Evolutionary conservation across 2,888 invertebrate species (phyloP).

Genomic region (Ischnura elegans): DNA sequence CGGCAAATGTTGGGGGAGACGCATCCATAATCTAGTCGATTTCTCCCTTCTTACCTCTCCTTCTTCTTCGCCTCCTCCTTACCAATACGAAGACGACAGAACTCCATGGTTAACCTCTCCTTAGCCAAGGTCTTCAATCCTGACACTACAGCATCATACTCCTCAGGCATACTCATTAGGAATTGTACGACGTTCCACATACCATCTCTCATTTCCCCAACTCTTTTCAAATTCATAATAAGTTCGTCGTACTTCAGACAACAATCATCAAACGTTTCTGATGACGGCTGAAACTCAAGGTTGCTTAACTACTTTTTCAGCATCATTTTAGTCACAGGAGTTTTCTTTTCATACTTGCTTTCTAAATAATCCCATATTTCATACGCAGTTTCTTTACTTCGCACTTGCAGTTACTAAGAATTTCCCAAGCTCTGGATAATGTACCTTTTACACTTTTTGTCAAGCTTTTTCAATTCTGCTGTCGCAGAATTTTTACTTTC

Average conservation of each 20-base stretch:
- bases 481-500: neutral
- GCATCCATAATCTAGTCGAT: neutral
- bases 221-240: neutral
- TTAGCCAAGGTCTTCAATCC: neutral
- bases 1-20: neutral
- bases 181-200: neutral
- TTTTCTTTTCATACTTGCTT: neutral
- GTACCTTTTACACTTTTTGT: neutral
- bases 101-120: neutral
- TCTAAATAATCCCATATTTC: neutral
- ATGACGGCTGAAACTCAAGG: neutral
- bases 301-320: neutral
- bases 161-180: neutral
- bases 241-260: neutral
- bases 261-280: no score
- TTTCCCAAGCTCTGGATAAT: neutral
- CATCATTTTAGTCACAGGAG: neutral
- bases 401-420: neutral
- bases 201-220: neutral
- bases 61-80: neutral
- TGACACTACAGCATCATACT: neutral
- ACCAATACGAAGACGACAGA: neutral
- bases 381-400: neutral
- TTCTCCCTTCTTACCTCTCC: neutral
- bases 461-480: neutral